Evolutionary conservation across 2,888 invertebrate genomes (phyloP), one percentile per base, ranked within the genome.

Genomic region (Apamea crenata): DNA sequence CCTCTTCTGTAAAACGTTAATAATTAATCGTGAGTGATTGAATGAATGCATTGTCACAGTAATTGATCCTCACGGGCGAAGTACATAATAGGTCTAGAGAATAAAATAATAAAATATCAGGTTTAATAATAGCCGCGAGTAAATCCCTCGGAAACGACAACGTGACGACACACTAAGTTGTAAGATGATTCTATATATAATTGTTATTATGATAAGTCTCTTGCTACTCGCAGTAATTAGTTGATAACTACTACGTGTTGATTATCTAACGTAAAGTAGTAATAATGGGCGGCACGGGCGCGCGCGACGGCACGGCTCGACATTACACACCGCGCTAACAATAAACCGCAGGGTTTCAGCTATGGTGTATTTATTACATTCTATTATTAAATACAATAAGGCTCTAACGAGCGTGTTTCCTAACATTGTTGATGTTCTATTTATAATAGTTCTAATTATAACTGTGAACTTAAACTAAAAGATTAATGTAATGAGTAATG

Each of bases 261-360:
- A 56, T 78, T 50, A 25, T 29, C 1, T 72, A 21, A 47, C 36
- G 18, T n/a, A 29, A 32, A 10, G 7, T 61, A 29, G 36, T 29
- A n/a, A 14, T 53, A 29, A 77, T 36, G 18, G 44, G 12, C 6
- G n/a, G 6, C n/a, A 18, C 7, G 25, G n/a, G 70, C 68, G 47
- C 82, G 50, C 53, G 76, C 63, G 65, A n/a, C 36, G 66, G 47
- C 69, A 1, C 82, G 25, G 25, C 50, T 0, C 53, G 21, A 21
- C 29, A 25, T 16, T 66, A 40, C 44, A n/a, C 44, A 56, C 29
- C 10, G 25, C 21, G 29, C 73, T 44, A 1, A 44, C 44, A 10
- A 59, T 50, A 61, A 32, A 59, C 14, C 18, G 40, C 67, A 86
- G 84, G 86, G 50, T 70, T 86, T 86, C 78, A 74, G 73, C 79